These are phyloP conservation scores for Limnephilus rhombicus DNA, from an alignment of 2,888 invertebrate species.

Conservation along the genomic window DNA sequence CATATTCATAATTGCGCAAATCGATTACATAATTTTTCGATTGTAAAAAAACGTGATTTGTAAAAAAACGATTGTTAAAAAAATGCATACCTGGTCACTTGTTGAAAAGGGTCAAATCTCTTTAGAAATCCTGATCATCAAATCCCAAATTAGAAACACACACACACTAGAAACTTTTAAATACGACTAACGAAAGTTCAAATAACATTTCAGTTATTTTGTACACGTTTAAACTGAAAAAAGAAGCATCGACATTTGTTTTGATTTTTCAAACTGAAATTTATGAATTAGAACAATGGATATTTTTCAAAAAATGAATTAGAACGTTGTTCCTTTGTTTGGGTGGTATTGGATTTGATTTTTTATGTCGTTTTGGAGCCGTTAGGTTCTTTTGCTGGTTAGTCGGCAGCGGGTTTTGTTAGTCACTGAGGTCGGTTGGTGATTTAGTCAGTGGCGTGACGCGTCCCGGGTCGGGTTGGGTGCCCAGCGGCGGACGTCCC, in stretches of 20 bases:
- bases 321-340: background rate
- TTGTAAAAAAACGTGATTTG: background rate
- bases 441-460: background rate
- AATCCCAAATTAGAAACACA: background rate
- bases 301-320: background rate
- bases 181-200: background rate
- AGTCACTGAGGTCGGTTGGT: background rate
- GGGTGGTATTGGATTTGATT: background rate
- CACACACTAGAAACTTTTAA: background rate
- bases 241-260: background rate
- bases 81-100: slow-evolving; percentile 15
- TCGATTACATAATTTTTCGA: background rate
- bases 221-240: background rate
- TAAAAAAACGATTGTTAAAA: background rate
- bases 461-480: slow-evolving; percentile 27
- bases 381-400: background rate
- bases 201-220: background rate
- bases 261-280: background rate
- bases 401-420: background rate
- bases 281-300: background rate
- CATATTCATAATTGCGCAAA: too few relatives aligned
- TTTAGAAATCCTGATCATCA: slow-evolving; percentile 3
- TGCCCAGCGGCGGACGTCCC: slow-evolving; percentile 28
- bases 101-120: slow-evolving; percentile 1
- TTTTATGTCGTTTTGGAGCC: background rate